Base-by-base conservation (phyloP, 2,113 vertebrate species). In the Turnix velox region DNA sequence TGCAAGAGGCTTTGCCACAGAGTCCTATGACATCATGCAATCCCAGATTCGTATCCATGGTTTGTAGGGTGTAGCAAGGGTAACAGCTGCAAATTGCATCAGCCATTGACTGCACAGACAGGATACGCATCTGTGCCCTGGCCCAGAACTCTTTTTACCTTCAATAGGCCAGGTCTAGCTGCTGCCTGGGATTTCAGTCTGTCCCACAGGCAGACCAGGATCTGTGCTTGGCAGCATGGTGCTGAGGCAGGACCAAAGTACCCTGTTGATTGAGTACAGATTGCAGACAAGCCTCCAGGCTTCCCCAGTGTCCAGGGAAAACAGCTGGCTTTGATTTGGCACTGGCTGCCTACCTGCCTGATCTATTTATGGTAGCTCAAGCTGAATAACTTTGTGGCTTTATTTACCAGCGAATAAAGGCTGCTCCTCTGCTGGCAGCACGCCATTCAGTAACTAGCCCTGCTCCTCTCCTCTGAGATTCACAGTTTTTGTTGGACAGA, bases 291-390 rank as follows among this genome's bases (percentile, higher is more conserved):
- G 92, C 85, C 93, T 82, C 9, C 39, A 69, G 96, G 93, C 90
- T 67, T 86, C 5, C 1, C 14, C 0, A 0, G 62, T 8, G 39
- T 8, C 91, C 71, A 73, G 93, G 92, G 95, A 95, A 89, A 96
- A 96, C 93, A 96, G 95, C 94, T 94, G 96, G 80, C 92, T 94
- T 83, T 46, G 95, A 35, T 82, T 88, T 78, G 91, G 87, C 91
- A 94, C n/a, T 0, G 17, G 69, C 90, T 93, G 87, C 92, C 68
- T 94, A 96, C 96, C 91, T 94, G 91, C 80, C 92, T 76, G 39
- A 81, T 95, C 90, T 54, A 85, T 88, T 91, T 71, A 71, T 52
- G 88, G 92, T 42, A 84, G 73, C 77, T 92, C 61, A 43, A 42
- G 80, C 85, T 92, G 89, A 90, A 90, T 93, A 90, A 80, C 75